Base-by-base conservation (phyloP, 1,140 invertebrate genomes). In the Heliconius congener region DNA sequence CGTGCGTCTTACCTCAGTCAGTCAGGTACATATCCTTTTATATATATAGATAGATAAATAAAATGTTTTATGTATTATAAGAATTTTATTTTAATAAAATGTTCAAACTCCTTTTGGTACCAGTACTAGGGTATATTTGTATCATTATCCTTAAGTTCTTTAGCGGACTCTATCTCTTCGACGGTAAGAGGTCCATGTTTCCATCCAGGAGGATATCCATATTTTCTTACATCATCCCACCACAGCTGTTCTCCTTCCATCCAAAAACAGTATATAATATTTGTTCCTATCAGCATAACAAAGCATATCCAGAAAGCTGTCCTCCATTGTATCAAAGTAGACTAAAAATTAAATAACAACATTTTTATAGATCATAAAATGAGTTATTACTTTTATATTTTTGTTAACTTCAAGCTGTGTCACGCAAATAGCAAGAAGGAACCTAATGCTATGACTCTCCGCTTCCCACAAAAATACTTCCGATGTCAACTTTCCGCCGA, bases 301-400 rank as follows among this genome's bases (percentile, higher is more conserved):
- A 97, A 96, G 6, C 96, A 96, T 46, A 98, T 96, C 96, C 97
- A 98, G 87, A 98, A 98, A 0, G 98, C 97, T 2, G 95, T 90
- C 73, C 97, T 95, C 98, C 98, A 98, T 91, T 98, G 96, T 8
- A 95, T 87, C 18, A 97, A 84, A 8, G 96, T 96, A 84, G 96
- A 96, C 97, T 98, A 90, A 73, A 95, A 94, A 39, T 55, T 23
- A 66, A 66, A 27, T 16, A 0, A 16, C 0, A 66, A 9, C 3
- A 11, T 11, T 66, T 27, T 27, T 1, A 66, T 46, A 16, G 13
- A 2, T 46, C 42, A 46, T 4, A 46, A 4, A 13, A 46, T 46
- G 3, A 16, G 42, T 42, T 42, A 42, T 42, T 46, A 46, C 42
- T 46, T 46, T 16, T 4, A 46, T 0, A 46, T 16, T 46, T 46